Evolutionary conservation across 35 echinoderm and acorn worm species (phyloP).

Genomic region (Holothuria glaberrima): DNA sequence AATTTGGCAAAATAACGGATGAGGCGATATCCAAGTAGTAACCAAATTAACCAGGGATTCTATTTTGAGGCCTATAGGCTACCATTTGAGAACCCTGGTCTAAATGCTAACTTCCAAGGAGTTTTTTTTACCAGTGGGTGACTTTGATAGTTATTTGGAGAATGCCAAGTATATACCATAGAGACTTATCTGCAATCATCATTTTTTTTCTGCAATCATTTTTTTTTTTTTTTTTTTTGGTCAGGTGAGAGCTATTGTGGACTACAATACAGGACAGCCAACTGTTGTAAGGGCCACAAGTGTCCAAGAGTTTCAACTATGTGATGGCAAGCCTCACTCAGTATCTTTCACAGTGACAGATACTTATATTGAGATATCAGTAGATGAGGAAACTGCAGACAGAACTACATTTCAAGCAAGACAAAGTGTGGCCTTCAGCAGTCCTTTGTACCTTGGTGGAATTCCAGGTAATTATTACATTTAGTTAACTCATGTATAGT

Average conservation of each 20-base stretch:
- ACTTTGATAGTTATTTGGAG: background rate
- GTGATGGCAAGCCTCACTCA: conserved; percentile 72
- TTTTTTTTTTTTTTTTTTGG: background rate
- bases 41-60: too few species aligned
- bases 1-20: too few species aligned
- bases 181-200: background rate
- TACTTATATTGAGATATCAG: conserved; percentile 40
- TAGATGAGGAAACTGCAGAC: conserved; percentile 65
- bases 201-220: background rate
- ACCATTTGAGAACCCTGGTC: too few species aligned
- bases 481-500: too few species aligned
- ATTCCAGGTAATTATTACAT: conserved; percentile 68
- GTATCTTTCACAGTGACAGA: conserved; percentile 39
- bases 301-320: conserved; percentile 72
- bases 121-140: background rate
- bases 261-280: conserved; percentile 53
- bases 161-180: background rate
- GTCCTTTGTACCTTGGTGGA: conserved; percentile 81
- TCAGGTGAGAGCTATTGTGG: conserved; percentile 74
- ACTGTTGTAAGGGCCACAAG: conserved; percentile 74
- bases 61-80: too few species aligned
- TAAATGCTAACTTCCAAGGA: too few species aligned
- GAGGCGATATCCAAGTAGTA: too few species aligned
- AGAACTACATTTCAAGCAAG: conserved; percentile 27
- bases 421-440: background rate